Evolutionary conservation across 2,797 vertebrate genomes (phyloP).

Genomic region (Selene dorsalis): DNA sequence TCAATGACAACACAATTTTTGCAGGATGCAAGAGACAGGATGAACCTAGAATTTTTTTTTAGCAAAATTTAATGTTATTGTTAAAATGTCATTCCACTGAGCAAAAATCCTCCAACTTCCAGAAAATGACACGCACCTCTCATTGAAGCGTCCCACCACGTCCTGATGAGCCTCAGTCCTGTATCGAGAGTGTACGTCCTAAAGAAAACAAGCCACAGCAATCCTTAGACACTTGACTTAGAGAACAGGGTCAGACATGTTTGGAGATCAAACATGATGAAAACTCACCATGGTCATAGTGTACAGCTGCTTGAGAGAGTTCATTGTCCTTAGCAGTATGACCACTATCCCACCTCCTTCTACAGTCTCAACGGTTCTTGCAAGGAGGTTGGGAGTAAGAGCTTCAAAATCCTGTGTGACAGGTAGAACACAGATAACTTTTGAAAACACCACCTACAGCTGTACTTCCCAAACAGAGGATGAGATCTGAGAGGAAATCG

Average conservation of each 20-base stretch:
- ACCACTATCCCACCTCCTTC: conserved; percentile 96
- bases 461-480: not conserved
- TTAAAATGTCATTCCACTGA: not conserved
- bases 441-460: not conserved
- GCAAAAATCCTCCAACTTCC: not conserved
- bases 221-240: not conserved
- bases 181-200: conserved; percentile 97
- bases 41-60: conserved; percentile 85
- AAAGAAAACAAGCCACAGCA: conserved; percentile 9
- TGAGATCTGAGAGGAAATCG: not conserved
- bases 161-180: conserved; percentile 98
- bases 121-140: conserved; percentile 84
- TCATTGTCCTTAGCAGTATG: conserved; percentile 93
- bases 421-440: not conserved
- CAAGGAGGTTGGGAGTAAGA: conserved; percentile 94
- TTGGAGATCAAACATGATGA: not conserved
- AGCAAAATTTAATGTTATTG: not conserved
- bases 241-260: not conserved
- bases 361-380: conserved; percentile 95
- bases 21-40: conserved; percentile 94
- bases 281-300: conserved; percentile 94
- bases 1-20: conserved; percentile 96
- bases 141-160: conserved; percentile 96
- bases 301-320: conserved; percentile 97
- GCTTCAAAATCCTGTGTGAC: conserved; percentile 94